A percentile compares a stretch with the other conserved stretches of the same genome.
Evolutionary conservation across 2,113 vertebrate species (phyloP).

Genomic region (Callopanchax toddi): DNA sequence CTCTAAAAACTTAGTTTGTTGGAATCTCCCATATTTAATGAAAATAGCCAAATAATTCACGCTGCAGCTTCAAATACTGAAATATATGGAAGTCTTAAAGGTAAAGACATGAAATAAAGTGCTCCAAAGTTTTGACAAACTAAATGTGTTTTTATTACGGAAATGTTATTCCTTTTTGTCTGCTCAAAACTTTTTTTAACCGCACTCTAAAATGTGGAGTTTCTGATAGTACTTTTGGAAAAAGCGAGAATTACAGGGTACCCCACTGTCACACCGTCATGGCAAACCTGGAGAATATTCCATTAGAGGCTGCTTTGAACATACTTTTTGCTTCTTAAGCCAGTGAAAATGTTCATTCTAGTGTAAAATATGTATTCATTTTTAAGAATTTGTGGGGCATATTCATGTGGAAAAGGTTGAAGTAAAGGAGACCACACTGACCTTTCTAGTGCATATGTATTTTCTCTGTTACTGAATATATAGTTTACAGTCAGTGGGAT

Average conservation of each 20-base stretch:
- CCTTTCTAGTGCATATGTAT: conserved; percentile 23
- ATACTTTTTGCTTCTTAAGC: conserved; percentile 34
- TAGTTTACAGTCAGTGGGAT: too few relatives aligned
- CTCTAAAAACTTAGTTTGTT: too few relatives aligned
- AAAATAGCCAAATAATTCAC: too few relatives aligned
- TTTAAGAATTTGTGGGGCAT: conserved; percentile 35
- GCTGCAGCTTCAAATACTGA: too few relatives aligned
- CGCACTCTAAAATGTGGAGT: conserved; percentile 8
- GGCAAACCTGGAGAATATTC: conserved; percentile 49
- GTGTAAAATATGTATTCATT: conserved; percentile 41
- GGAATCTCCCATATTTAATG: too few relatives aligned
- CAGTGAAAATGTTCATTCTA: conserved; percentile 50
- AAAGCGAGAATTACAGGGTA: conserved; percentile 33
- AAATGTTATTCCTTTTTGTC: not conserved
- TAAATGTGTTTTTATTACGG: not conserved
- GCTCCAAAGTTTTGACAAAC: not conserved
- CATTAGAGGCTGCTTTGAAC: conserved; percentile 66
- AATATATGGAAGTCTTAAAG: not conserved
- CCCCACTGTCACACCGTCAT: conserved; percentile 42
- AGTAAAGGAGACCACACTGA: conserved; percentile 38
- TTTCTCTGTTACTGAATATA: conserved; percentile 13
- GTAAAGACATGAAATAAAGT: not conserved
- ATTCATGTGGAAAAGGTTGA: conserved; percentile 34
- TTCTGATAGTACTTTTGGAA: conserved; percentile 34
- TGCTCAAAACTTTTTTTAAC: not conserved